Conservation (phyloP, 2,888 invertebrate species). For the Chrysodeixis includens region DNA sequence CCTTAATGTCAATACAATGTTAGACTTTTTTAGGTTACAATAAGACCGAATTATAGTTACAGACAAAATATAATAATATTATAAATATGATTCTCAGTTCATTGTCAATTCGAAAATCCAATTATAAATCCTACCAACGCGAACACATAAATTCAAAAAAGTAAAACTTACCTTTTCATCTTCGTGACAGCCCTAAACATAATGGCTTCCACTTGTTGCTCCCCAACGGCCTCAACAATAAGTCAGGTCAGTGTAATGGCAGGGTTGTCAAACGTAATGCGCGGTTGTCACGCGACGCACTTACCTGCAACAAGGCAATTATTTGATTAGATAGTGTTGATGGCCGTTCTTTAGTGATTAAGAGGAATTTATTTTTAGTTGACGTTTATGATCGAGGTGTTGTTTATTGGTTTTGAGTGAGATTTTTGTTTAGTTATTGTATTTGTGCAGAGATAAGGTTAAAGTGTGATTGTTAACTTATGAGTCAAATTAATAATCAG, state of each 20-base stretch:
- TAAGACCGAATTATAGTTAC: no score
- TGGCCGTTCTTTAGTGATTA: neutral
- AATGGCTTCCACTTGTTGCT: constrained; percentile 84
- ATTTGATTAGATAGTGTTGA: constrained; percentile 33
- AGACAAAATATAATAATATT: no score
- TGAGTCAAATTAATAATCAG: no score
- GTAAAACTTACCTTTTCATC: constrained; percentile 5
- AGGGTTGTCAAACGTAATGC: constrained; percentile 50
- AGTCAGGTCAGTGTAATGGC: constrained; percentile 73
- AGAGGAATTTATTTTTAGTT: neutral
- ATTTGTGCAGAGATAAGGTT: no score
- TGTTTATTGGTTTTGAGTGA: neutral
- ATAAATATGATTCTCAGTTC: no score
- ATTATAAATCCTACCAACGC: no score
- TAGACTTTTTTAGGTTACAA: no score
- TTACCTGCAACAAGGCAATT: constrained; percentile 58
- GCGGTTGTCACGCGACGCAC: constrained; percentile 53
- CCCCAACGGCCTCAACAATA: constrained; percentile 78
- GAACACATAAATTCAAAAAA: neutral
- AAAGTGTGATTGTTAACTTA: no score
- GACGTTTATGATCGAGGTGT: neutral
- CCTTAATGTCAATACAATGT: no score
- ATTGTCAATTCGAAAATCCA: no score
- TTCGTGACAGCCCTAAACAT: constrained; percentile 74
- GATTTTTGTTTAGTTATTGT: neutral